Percentiles rank a stretch among this genome's conserved stretches.
These are phyloP conservation scores for Nephrotoma flavescens DNA, from an alignment of 2,888 invertebrate genomes.

Conservation along the genomic window DNA sequence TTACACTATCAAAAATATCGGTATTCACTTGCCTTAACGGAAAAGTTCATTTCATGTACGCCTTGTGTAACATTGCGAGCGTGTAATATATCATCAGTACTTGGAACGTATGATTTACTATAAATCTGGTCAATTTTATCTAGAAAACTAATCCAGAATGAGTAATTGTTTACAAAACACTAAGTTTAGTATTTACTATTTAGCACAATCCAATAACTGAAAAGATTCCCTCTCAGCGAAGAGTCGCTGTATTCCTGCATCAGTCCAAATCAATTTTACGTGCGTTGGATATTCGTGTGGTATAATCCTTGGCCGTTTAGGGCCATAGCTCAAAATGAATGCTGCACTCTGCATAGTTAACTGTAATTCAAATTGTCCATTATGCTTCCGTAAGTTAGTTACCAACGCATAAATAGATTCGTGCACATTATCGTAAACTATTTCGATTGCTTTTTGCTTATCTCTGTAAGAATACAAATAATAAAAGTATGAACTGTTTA, in stretches of 20 bases:
- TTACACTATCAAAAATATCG: not conserved
- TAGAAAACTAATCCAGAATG: constrained; percentile 43
- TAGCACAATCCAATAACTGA: constrained; percentile 65
- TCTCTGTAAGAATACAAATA: not conserved
- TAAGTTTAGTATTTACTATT: constrained; percentile 50
- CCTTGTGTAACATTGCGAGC: constrained; percentile 59
- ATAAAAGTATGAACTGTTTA: no score
- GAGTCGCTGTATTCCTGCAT: constrained; percentile 52
- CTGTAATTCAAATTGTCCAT: constrained; percentile 36
- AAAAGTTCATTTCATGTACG: constrained; percentile 61
- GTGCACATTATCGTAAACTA: constrained; percentile 42
- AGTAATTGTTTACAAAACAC: not conserved
- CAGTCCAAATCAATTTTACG: constrained; percentile 51
- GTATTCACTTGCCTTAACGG: constrained; percentile 40
- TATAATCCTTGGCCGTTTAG: constrained; percentile 15
- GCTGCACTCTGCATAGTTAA: constrained; percentile 25
- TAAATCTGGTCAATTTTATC: constrained; percentile 52
- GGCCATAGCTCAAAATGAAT: constrained; percentile 38
- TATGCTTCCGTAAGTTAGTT: constrained; percentile 38
- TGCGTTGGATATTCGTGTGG: constrained; percentile 55
- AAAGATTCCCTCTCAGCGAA: constrained; percentile 59
- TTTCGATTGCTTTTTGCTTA: not conserved
- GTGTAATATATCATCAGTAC: constrained; percentile 60
- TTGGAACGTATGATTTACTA: constrained; percentile 49
- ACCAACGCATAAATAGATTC: constrained; percentile 58